Evolutionary conservation across 37 sponge, comb jelly and placozoan genomes (phyloP), one percentile per base, ranked within the genome.

Genomic region (Axinella damicornis): DNA sequence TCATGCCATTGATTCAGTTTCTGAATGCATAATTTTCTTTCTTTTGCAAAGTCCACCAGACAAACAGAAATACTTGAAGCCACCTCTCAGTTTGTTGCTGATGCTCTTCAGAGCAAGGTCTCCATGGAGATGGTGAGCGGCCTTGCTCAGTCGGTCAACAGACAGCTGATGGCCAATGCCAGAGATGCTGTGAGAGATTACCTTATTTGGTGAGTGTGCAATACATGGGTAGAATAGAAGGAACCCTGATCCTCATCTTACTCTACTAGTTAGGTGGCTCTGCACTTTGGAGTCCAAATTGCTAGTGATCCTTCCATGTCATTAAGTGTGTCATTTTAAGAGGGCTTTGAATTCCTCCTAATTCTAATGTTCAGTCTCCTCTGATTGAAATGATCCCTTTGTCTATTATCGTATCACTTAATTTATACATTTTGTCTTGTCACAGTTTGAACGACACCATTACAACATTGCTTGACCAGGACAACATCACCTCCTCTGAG

Each of bases 171-270:
- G 72, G 52, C n/a, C n/a, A 71, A 71, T 24, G 20, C 72, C 1
- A 18, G 53, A 35, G 72, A 71, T 16, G 72, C 72, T 17, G 72
- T 71, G 2, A 46, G 41, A 18, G 72, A 71, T 41, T 71, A 71
- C 25, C 53, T 52, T 46, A 19, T 52, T 5, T 2, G n/a, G 53
- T 72, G 53, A 46, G 53, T 72, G 2, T 21, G 53, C 13, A 61
- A 5, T 6, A 2, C 13, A 5, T 61, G 13, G 5, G 5, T 13
- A 33, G 33, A 19, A 67, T 30, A 34, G 27, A 5, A 67, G 33
- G 62, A 2, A 6, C 12, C 5, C 5, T 61, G 62, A 2, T 14
- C n/a, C 27, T 2, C 12, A 2, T 61, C 12, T 22, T 61, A 5
- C 2, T 25, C 12, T 61, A n/a, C n/a, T n/a, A n/a, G n/a, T n/a